A percentile compares a stretch with the other conserved stretches of the same genome.
phyloP scores from a whole-genome alignment of 2,888 invertebrate species.

The Brenthis ino region DNA sequence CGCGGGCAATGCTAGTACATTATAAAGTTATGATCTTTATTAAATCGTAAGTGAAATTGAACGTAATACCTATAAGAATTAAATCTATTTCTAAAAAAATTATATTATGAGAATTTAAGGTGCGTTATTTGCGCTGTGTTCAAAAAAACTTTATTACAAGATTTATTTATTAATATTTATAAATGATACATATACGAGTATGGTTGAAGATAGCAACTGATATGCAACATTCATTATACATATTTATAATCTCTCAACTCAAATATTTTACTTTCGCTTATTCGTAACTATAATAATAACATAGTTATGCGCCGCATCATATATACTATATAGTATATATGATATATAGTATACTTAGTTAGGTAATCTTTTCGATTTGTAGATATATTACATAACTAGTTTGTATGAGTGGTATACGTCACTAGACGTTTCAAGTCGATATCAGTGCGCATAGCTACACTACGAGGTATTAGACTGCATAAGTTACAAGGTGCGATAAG shows the following conservation, averaged over 20 bases:
- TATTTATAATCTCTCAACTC: conserved; percentile 13
- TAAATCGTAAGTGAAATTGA: too few relatives aligned
- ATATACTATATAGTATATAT: not conserved
- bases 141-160: too few relatives aligned
- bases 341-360: conserved; percentile 28
- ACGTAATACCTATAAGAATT: too few relatives aligned
- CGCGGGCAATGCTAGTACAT: too few relatives aligned
- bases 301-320: conserved; percentile 32
- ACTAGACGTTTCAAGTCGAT: conserved; percentile 44
- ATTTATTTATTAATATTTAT: too few relatives aligned
- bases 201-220: too few relatives aligned
- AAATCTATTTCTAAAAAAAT: too few relatives aligned
- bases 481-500: conserved; percentile 19
- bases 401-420: conserved; percentile 49
- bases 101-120: too few relatives aligned
- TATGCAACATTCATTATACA: too few relatives aligned
- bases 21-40: too few relatives aligned
- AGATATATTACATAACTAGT: conserved; percentile 51
- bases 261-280: conserved; percentile 34
- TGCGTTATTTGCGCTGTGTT: too few relatives aligned
- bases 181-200: too few relatives aligned
- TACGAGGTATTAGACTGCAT: conserved; percentile 11
- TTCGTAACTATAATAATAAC: conserved; percentile 30
- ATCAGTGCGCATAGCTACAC: conserved; percentile 26
- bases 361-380: conserved; percentile 51